These are phyloP conservation scores for Platycheirus albimanus DNA, from an alignment of 2,888 invertebrate species.

Conservation along the genomic window DNA sequence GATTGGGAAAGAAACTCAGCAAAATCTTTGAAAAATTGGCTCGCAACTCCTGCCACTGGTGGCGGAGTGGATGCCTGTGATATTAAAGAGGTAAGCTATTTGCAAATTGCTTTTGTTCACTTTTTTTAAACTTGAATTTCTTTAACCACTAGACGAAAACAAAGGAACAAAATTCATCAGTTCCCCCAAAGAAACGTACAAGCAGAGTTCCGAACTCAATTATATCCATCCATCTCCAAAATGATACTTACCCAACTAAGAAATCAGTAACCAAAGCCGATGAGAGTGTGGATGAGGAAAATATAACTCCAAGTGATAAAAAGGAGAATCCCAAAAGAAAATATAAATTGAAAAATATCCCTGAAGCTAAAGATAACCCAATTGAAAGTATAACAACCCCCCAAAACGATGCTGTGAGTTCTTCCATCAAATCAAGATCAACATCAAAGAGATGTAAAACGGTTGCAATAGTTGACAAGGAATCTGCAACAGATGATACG, in stretches of 20 bases:
- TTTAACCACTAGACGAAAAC: conserved; percentile 2
- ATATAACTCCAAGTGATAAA: no score
- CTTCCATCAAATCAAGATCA: not conserved
- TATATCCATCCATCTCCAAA: not conserved
- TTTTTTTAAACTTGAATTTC: not conserved
- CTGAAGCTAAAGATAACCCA: not conserved
- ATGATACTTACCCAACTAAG: not conserved
- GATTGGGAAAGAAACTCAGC: conserved; percentile 54
- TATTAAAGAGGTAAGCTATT: not conserved
- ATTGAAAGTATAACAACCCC: not conserved
- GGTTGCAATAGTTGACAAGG: not conserved
- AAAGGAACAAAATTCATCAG: conserved; percentile 11
- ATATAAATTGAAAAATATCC: not conserved
- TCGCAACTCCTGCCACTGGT: not conserved
- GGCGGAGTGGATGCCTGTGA: conserved; percentile 2
- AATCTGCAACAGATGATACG: not conserved
- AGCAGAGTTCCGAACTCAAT: not conserved
- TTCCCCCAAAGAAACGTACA: conserved; percentile 40
- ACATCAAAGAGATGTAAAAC: not conserved
- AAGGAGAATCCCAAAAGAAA: no score
- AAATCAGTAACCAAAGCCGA: not conserved
- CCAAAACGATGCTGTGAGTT: not conserved
- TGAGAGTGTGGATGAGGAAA: not conserved
- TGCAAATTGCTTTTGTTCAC: no score
- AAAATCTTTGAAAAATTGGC: conserved; percentile 48